Evolutionary conservation across 2,888 invertebrate species (phyloP).

Genomic region (Amphipoea oculea): DNA sequence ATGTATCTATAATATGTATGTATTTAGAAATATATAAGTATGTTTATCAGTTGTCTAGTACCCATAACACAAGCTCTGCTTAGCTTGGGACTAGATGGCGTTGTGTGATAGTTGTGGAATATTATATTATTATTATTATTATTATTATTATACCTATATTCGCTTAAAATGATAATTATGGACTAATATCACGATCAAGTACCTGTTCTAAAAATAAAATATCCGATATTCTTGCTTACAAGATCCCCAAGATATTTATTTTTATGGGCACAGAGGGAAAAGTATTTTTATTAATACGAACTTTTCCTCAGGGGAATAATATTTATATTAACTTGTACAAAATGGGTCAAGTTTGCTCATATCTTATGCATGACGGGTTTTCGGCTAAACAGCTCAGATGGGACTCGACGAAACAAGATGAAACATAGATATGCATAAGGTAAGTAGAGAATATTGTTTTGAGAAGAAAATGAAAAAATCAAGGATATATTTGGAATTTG

Average conservation of each 20-base stretch:
- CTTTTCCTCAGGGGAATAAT: slow-evolving; percentile 45
- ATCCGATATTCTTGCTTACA: not conserved
- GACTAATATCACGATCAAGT: not conserved
- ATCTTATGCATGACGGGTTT: slow-evolving; percentile 76
- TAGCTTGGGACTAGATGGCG: too few relatives aligned
- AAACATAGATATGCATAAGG: slow-evolving; percentile 24
- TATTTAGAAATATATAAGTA: too few relatives aligned
- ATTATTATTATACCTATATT: too few relatives aligned
- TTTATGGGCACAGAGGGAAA: slow-evolving; percentile 30
- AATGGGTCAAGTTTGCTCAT: slow-evolving; percentile 72
- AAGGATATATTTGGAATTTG: not conserved
- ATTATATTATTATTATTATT: too few relatives aligned
- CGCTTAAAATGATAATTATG: not conserved
- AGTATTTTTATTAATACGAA: slow-evolving; percentile 50
- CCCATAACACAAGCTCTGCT: too few relatives aligned
- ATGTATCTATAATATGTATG: too few relatives aligned
- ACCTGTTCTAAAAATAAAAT: slow-evolving; percentile 15
- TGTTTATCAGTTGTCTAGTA: too few relatives aligned
- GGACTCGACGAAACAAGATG: slow-evolving; percentile 62
- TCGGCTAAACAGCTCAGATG: slow-evolving; percentile 69
- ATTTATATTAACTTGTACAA: slow-evolving; percentile 62
- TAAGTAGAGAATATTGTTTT: slow-evolving; percentile 20
- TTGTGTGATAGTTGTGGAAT: too few relatives aligned
- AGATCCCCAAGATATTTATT: slow-evolving; percentile 7
- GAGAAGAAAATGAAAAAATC: not conserved